These are phyloP conservation scores for Copidosoma aretas DNA, from an alignment of 2,888 invertebrate species.

Conservation along the genomic window DNA sequence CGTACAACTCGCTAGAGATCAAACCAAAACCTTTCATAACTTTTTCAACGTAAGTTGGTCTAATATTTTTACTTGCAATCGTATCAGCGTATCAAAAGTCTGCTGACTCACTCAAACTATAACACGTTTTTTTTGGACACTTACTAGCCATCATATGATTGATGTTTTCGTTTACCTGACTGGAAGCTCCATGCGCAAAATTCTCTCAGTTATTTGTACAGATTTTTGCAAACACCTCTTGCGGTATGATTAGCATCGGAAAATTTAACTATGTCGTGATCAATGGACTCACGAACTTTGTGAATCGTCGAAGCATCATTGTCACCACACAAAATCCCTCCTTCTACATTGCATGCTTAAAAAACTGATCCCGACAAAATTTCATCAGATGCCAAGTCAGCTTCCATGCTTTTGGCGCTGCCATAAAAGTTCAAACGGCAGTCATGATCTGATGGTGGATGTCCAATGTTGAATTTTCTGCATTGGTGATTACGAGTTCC, in stretches of 20 bases:
- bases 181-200: conserved; percentile 31
- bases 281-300: conserved; percentile 38
- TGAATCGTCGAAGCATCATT: conserved; percentile 46
- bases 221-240: conserved; percentile 36
- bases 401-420: conserved; percentile 50
- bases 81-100: too few relatives aligned
- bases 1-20: conserved; percentile 21
- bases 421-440: conserved; percentile 46
- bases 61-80: too few relatives aligned
- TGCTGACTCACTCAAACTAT: too few relatives aligned
- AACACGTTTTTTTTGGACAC: conserved; percentile 39
- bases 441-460: conserved; percentile 38
- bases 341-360: conserved; percentile 38
- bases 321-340: conserved; percentile 45
- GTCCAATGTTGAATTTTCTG: conserved; percentile 41
- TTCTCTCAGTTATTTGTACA: conserved; percentile 40
- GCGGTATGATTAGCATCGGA: conserved; percentile 45
- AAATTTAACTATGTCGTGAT: conserved; percentile 41
- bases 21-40: too few relatives aligned
- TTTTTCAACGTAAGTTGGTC: too few relatives aligned
- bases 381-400: conserved; percentile 42
- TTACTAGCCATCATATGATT: conserved; percentile 42
- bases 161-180: conserved; percentile 41
- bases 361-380: conserved; percentile 38
- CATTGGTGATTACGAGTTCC: conserved; percentile 46